Percentiles rank a stretch among this genome's conserved stretches.
These are phyloP conservation scores for Meriones unguiculatus DNA, from an alignment of 2,113 vertebrate species.

Conservation along the genomic window DNA sequence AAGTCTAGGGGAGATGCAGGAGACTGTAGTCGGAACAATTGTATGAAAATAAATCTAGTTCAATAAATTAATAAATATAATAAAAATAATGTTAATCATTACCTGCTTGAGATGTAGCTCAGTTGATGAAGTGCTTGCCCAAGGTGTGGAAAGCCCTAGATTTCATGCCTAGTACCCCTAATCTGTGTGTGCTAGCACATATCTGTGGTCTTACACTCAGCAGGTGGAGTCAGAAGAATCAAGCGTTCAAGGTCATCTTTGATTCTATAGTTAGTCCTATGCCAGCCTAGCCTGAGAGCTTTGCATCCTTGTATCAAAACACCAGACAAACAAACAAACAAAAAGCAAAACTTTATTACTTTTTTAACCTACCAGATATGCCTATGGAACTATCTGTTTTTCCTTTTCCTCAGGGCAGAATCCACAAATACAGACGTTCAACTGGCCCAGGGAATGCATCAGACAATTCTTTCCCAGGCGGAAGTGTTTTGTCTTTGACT, in stretches of 20 bases:
- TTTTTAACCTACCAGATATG: too few species aligned
- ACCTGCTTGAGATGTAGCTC: background rate
- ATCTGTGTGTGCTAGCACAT: background rate
- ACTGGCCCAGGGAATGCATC: slow-evolving; percentile 68
- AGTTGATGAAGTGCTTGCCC: background rate
- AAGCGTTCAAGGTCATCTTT: background rate
- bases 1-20: background rate
- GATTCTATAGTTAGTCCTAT: background rate
- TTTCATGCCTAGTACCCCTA: background rate
- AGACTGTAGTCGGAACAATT: background rate
- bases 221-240: background rate
- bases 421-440: background rate
- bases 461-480: slow-evolving; percentile 69
- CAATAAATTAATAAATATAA: background rate
- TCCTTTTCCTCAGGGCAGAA: background rate
- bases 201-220: background rate
- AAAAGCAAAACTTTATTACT: background rate
- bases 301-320: background rate
- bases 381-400: background rate
- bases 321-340: background rate
- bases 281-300: background rate
- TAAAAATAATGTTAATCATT: background rate
- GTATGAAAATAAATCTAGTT: background rate
- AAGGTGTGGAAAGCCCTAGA: background rate
- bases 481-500: slow-evolving; percentile 82